phyloP scores from a whole-genome alignment of 2,797 vertebrate species.

The Alectoris magna region DNA sequence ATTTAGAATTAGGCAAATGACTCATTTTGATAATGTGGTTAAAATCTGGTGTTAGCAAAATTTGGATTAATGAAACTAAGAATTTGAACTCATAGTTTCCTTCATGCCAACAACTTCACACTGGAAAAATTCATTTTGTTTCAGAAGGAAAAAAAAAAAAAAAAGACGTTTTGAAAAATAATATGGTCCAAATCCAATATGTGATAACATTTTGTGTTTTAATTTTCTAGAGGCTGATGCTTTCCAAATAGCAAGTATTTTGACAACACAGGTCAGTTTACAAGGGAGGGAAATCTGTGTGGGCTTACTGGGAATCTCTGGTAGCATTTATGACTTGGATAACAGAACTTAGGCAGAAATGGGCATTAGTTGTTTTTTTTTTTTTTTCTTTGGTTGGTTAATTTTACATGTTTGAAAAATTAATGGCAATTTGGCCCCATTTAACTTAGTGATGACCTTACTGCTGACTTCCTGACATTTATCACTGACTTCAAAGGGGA shows the following conservation, averaged over 20 bases:
- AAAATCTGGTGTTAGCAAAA: background rate
- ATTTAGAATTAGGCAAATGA: background rate
- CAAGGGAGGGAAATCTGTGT: background rate
- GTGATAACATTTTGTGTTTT: background rate
- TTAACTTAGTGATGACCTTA: background rate
- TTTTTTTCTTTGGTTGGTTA: rapidly evolving
- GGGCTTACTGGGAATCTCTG: background rate
- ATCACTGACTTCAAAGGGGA: background rate
- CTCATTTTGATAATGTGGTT: background rate
- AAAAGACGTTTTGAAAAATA: background rate
- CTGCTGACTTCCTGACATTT: background rate
- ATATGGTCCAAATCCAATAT: background rate
- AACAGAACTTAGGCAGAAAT: background rate
- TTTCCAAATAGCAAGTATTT: background rate
- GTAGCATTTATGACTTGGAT: background rate
- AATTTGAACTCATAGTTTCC: background rate
- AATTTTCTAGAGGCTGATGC: background rate
- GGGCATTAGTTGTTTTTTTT: rapidly evolving
- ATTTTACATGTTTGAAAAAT: background rate
- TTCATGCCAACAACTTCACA: background rate
- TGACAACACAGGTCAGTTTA: background rate
- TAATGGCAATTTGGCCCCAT: background rate
- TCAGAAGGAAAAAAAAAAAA: background rate
- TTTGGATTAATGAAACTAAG: background rate
- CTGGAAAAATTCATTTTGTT: background rate